Evolutionary conservation across 2,888 invertebrate genomes (phyloP), one percentile per base, ranked within the genome.

Genomic region (Oligia fasciuncula): DNA sequence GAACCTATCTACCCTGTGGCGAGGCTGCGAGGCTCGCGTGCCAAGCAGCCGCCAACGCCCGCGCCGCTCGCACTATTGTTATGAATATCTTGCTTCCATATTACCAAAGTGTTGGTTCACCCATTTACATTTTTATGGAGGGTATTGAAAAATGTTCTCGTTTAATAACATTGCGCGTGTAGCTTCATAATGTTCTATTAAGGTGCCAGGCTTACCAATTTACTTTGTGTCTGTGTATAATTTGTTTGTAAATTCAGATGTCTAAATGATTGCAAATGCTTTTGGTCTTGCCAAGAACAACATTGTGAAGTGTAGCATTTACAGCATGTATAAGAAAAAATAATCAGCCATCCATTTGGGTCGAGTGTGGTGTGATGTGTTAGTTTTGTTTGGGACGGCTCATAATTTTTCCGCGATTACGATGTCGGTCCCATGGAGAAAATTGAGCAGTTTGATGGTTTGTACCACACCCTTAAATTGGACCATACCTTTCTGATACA

Each of bases 1-100:
- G 63, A 8, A 40, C 1, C 23, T 65, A 29, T n/a, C 5, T 76
- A 49, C 14, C 69, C 68, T 69, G 62, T 43, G 51, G 11, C 35
- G 35, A 81, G 76, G 78, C 75, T 89, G 92, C 91, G 89, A 91
- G 14, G 76, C 69, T 90, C 78, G 90, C 90, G 89, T 90, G 89
- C 85, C 85, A 84, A 78, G 76, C 80, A 79, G 85, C 85, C 85
- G 85, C 83, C 60, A 71, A n/a, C 76, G 43, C 74, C 51, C 65
- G 79, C 67, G 62, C 74, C 35, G 35, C 49, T 73, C 83, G 81
- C 83, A 84, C 89, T 89, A 88, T 90, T 89, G 85, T 89, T 90
- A 88, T 87, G 88, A 90, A 88, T 88, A 90, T 88, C 87, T 88
- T 89, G 81, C 81, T 87, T 86, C 86, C 83, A 79, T 83, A 88